Evolutionary conservation across 1,140 invertebrate genomes (phyloP), one percentile per base, ranked within the genome.

Genomic region (Solenopsis fugax): DNA sequence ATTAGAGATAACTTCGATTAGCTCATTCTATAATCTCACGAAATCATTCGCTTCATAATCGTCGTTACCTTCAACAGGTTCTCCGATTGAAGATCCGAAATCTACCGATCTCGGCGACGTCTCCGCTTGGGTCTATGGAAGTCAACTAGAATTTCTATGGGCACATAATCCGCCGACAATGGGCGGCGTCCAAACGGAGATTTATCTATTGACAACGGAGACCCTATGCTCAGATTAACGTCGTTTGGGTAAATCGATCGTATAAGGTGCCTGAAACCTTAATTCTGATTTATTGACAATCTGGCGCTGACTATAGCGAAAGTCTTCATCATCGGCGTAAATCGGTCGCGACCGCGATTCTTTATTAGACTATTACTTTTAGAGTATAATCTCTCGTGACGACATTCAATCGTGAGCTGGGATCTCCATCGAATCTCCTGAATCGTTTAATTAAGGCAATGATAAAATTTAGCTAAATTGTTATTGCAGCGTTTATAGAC

Each of bases 241-340:
- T 58, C 73, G 75, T 86, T 86, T 81, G 85, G 85, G 18, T 50
- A 82, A 87, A 85, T 84, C 64, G 45, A 87, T 64, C 58, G 81
- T 73, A 75, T 76, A 50, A 62, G 29, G 48, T 67, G 50, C 52
- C 50, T 76, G 75, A 78, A 78, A 69, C 60, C 81, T 87, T 89
- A 76, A 89, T 89, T 88, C 87, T 88, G 82, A 89, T 89, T 89
- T 86, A 89, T 87, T 69, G 87, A 58, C 60, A 50, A 80, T 87
- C 41, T 69, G 29, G 50, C 21, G 65, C 69, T 62, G 48, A 52
- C 37, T 69, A 54, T n/a, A 56, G 37, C 29, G 56, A 85, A 84
- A 87, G 80, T 87, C 86, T 87, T 87, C 67, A 87, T 84, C 80
- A 62, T 52, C 64, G 64, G 62, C 52, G 52, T 58, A 80, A 67